Evolutionary conservation across 2,888 invertebrate species (phyloP).

Genomic region (Drosophila yooni): DNA sequence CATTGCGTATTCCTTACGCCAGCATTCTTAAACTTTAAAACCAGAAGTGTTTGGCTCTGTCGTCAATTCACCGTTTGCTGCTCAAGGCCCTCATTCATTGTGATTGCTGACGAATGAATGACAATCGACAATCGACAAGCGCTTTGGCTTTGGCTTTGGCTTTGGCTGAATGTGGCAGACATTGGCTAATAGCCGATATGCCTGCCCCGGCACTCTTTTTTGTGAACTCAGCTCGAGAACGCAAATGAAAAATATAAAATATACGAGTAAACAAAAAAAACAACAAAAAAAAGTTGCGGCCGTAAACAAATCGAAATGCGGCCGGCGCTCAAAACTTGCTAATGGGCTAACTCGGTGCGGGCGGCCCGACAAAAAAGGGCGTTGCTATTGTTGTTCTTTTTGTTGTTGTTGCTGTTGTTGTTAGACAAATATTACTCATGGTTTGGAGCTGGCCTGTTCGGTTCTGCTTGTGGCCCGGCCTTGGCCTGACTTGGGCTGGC

Average conservation of each 20-base stretch:
- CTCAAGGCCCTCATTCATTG: background rate
- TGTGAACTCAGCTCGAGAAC: constrained; percentile 14
- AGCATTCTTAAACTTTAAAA: background rate
- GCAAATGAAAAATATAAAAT: constrained; percentile 1
- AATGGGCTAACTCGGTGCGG: constrained; percentile 66
- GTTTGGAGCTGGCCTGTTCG: constrained; percentile 20
- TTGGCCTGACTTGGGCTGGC: constrained; percentile 21
- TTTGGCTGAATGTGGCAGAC: constrained; percentile 4
- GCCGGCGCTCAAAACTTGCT: constrained; percentile 54
- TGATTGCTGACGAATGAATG: no score
- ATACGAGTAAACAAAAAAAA: constrained; percentile 1
- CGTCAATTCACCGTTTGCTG: background rate
- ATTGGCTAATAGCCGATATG: constrained; percentile 37
- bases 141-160: background rate
- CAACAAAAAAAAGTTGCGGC: constrained; percentile 25
- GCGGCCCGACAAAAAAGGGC: constrained; percentile 74
- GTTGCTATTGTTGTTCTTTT: constrained; percentile 47
- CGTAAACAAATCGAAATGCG: constrained; percentile 58
- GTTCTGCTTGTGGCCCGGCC: constrained; percentile 10
- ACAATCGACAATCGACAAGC: no score
- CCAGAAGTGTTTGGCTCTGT: background rate
- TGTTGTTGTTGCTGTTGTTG: constrained; percentile 39
- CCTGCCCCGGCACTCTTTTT: constrained; percentile 15
- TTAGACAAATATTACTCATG: constrained; percentile 78
- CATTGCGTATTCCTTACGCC: background rate